Conservation (phyloP, 37 sponge, comb jelly and placozoan genomes). For the Eunapius fragilis region DNA sequence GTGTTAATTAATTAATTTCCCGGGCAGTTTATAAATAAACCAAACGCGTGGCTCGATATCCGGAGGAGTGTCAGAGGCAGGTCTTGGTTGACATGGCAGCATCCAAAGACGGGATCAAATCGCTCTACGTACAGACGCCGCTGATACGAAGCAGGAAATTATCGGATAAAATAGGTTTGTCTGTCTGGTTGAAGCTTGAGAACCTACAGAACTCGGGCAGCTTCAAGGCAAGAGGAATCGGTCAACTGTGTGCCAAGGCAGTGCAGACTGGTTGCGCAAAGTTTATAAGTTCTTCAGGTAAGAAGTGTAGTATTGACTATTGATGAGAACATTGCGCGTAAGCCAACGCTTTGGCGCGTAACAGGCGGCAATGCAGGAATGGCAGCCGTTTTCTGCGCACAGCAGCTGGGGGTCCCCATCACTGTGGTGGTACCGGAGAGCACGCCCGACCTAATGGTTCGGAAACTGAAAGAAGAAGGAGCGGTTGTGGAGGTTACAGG, state of each 20-base stretch:
- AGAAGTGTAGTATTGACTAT: neutral
- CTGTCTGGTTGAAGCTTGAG: conserved; percentile 91
- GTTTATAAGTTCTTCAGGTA: conserved; percentile 79
- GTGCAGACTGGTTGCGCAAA: conserved; percentile 55
- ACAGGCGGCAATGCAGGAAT: conserved; percentile 97
- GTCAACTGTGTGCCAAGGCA: conserved; percentile 65
- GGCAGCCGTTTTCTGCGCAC: conserved; percentile 86
- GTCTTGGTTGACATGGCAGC: neutral
- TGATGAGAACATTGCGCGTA: neutral
- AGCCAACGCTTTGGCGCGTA: neutral
- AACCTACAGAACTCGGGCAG: conserved; percentile 86
- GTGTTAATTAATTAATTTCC: neutral
- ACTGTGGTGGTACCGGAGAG: conserved; percentile 83
- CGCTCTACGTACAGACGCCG: conserved; percentile 81
- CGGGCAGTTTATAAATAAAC: neutral
- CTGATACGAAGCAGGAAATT: conserved; percentile 68
- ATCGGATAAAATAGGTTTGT: conserved; percentile 48
- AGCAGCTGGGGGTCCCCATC: conserved; percentile 70
- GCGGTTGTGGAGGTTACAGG: conserved; percentile 63
- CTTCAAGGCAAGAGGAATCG: conserved; percentile 88
- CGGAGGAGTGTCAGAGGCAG: neutral
- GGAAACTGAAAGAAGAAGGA: conserved; percentile 57
- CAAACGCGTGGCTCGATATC: neutral
- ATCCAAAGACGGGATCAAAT: neutral
- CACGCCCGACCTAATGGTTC: conserved; percentile 58